Evolutionary conservation across 2,797 vertebrate genomes (phyloP), one percentile per base, ranked within the genome.

Genomic region (Parotocinclus haroldoi): DNA sequence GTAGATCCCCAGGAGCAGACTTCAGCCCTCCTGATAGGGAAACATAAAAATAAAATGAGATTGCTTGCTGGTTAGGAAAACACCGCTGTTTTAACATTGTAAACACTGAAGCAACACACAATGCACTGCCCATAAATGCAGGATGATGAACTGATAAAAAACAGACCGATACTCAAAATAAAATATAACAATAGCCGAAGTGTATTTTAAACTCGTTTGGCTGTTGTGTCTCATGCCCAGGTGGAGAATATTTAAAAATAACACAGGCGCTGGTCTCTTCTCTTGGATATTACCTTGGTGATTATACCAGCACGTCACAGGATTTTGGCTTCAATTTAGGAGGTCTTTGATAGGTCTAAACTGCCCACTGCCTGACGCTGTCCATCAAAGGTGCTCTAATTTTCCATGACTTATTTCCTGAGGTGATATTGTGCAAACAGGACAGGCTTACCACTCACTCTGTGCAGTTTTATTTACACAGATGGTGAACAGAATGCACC

Each of bases 61-160:
- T 67, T n/a, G 54, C 40, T 55, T 58, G 57, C 56, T 73, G 51
- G 72, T 76, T 81, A 79, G 78, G 84, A 86, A 83, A 77, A 83
- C 84, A 88, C 78, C 65, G 82, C 80, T 76, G 82, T 80, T 80
- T 84, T 78, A 85, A 87, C 81, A 87, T 80, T 81, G 76, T 66
- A 78, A 73, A 81, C 68, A 80, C 61, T 71, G 60, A 79, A 81
- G 85, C 77, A 79, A 74, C 79, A 79, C 82, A 86, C 82, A 78
- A 55, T 71, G 76, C 74, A 73, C 65, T 42, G 58, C 57, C 61
- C 81, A 87, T 72, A 37, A 80, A 85, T 84, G 79, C 81, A 70
- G 80, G 81, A 82, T 81, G 80, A 78, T 77, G 61, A 83, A 78
- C 74, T 78, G 80, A 80, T 79, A 71, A 86, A 80, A 79, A 78